phyloP scores from a whole-genome alignment of 1,140 invertebrate genomes.

The Alviniconcha marisindica region DNA sequence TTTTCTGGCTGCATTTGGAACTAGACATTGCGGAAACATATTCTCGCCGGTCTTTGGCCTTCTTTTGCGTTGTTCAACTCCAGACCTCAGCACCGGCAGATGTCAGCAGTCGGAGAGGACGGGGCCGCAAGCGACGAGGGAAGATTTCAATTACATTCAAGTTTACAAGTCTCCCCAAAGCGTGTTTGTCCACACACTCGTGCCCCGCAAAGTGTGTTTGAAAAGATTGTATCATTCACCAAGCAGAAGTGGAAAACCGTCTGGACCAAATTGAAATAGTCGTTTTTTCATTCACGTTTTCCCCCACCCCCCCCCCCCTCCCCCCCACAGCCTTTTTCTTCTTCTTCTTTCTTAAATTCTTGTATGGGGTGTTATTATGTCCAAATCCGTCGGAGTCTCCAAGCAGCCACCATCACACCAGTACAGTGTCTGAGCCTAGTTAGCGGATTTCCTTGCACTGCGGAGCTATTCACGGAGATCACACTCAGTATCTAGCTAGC shows the following conservation, averaged over 20 bases:
- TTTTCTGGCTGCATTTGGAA: no score
- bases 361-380: no score
- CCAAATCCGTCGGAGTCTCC: no score
- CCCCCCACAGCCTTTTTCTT: no score
- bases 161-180: slow-evolving; percentile 2
- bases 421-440: no score
- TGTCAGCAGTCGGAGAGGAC: neutral
- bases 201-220: slow-evolving; percentile 11
- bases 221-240: slow-evolving; percentile 20
- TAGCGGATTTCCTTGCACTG: no score
- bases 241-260: neutral
- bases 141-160: neutral
- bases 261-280: neutral
- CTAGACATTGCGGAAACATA: no score
- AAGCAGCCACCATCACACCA: no score
- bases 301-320: neutral
- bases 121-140: neutral
- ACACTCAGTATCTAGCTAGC: slow-evolving; percentile 4
- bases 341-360: no score
- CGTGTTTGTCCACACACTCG: slow-evolving; percentile 18
- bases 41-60: no score
- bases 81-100: neutral
- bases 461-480: neutral
- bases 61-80: no score
- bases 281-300: no score